Evolutionary conservation across 2,888 invertebrate species (phyloP).

Genomic region (Drosophila longiperda): DNA sequence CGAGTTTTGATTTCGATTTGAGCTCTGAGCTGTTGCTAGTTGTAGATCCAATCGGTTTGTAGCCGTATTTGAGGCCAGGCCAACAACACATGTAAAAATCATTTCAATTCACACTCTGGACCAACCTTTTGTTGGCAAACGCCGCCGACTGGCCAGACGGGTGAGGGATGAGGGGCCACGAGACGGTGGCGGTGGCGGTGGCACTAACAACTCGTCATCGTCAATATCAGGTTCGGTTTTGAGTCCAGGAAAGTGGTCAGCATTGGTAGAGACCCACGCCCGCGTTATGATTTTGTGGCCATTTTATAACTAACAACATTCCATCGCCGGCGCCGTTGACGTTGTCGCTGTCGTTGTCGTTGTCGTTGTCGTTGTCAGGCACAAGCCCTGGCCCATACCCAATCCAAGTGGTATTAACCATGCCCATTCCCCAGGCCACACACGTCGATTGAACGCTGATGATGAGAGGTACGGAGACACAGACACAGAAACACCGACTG

Average conservation of each 20-base stretch:
- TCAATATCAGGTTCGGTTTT: conserved; percentile 72
- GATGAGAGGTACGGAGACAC: conserved; percentile 55
- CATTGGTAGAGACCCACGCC: conserved; percentile 67
- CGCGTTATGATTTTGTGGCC: conserved; percentile 81
- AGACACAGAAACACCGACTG: conserved; percentile 28
- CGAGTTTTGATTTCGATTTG: conserved; percentile 76
- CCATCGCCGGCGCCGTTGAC: conserved; percentile 61
- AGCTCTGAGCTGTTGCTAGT: conserved; percentile 14
- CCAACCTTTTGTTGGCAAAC: conserved; percentile 49
- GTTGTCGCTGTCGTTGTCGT: conserved; percentile 23
- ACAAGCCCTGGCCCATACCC: conserved; percentile 14
- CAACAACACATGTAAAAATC: conserved; percentile 63
- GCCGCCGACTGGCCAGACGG: conserved; percentile 9
- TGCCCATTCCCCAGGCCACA: conserved; percentile 54
- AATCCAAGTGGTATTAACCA: conserved; percentile 21
- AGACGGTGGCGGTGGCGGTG: conserved; percentile 11
- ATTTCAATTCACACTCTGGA: conserved; percentile 76
- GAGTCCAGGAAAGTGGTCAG: conserved; percentile 47
- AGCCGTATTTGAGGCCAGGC: conserved; percentile 27
- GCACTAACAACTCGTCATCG: conserved; percentile 70
- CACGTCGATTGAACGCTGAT: conserved; percentile 59
- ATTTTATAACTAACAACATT: conserved; percentile 78
- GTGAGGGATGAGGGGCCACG: conserved; percentile 11
- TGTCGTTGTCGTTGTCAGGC: conserved; percentile 34
- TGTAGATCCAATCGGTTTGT: conserved; percentile 63